A percentile compares a stretch with the other conserved stretches of the same genome.
Evolutionary conservation across 2,797 vertebrate species (phyloP).

Genomic region (Pipistrellus pipistrellus): DNA sequence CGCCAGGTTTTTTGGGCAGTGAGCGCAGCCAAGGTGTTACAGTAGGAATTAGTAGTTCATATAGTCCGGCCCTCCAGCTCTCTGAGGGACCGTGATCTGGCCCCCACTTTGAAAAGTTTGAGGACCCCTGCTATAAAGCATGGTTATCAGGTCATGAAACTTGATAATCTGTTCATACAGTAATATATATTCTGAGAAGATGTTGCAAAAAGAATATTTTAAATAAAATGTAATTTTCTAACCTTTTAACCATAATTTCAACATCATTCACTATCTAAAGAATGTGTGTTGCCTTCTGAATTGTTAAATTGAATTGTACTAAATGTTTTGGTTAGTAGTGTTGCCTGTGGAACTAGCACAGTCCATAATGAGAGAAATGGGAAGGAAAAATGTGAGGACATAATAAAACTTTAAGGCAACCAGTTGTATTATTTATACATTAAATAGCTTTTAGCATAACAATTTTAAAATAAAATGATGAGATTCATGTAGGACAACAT

Average conservation of each 20-base stretch:
- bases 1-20: too few relatives aligned
- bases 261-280: slow-evolving; percentile 25
- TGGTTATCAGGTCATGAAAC: slow-evolving; percentile 27
- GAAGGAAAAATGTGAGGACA: slow-evolving; percentile 32
- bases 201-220: neutral
- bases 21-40: too few relatives aligned
- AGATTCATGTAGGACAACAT: slow-evolving; percentile 55
- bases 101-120: too few relatives aligned
- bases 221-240: slow-evolving; percentile 47
- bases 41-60: too few relatives aligned
- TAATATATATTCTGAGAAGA: neutral
- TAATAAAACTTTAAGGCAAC: slow-evolving; percentile 57
- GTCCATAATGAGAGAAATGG: slow-evolving; percentile 25
- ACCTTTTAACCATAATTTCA: slow-evolving; percentile 7
- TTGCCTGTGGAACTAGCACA: neutral
- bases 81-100: too few relatives aligned
- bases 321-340: neutral
- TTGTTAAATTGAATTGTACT: slow-evolving; percentile 8
- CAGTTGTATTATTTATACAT: slow-evolving; percentile 40
- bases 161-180: neutral
- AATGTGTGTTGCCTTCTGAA: slow-evolving; percentile 14
- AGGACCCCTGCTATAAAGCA: slow-evolving; percentile 56
- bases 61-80: too few relatives aligned
- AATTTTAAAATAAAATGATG: slow-evolving; percentile 52
- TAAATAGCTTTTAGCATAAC: slow-evolving; percentile 53